Percentiles rank a stretch among this genome's conserved stretches.
Evolutionary conservation across 2,113 vertebrate genomes (phyloP).

Genomic region (Caranx melampygus): DNA sequence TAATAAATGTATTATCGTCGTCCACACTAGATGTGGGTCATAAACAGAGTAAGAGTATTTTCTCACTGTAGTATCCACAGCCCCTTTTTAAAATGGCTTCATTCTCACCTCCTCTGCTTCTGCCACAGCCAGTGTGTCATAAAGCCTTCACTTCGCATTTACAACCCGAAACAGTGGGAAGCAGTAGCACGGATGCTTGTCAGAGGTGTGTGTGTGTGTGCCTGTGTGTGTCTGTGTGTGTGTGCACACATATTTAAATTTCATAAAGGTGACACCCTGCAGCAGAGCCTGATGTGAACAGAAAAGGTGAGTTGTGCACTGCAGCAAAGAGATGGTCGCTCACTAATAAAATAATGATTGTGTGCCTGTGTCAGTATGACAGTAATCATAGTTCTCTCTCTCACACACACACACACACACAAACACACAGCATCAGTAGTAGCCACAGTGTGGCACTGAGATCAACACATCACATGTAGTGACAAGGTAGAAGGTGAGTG

Average conservation of each 20-base stretch:
- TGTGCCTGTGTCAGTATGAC: background rate
- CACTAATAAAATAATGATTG: constrained; percentile 39
- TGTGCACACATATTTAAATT: background rate
- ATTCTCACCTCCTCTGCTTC: constrained; percentile 36
- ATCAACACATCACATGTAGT: constrained; percentile 53
- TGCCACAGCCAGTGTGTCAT: constrained; percentile 50
- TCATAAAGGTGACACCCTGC: constrained; percentile 32
- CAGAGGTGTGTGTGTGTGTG: constrained; percentile 34
- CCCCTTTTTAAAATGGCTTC: constrained; percentile 42
- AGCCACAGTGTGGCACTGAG: background rate
- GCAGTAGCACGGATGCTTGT: constrained; percentile 46
- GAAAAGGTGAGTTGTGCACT: constrained; percentile 42
- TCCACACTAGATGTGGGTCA: background rate
- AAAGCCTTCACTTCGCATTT: constrained; percentile 60
- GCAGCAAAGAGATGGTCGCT: background rate
- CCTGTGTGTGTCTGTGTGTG: constrained; percentile 7
- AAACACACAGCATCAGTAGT: background rate
- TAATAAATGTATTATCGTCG: constrained; percentile 34
- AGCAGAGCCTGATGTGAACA: background rate
- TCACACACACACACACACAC: constrained; percentile 4
- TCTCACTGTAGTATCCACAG: constrained; percentile 20
- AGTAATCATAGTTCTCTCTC: background rate
- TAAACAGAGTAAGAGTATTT: constrained; percentile 13
- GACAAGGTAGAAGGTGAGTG: constrained; percentile 60
- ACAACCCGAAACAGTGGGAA: constrained; percentile 29